A percentile compares a stretch with the other conserved stretches of the same genome.
Evolutionary conservation across 2,797 vertebrate genomes (phyloP).

Genomic region (Heteromormyrus szaboi): DNA sequence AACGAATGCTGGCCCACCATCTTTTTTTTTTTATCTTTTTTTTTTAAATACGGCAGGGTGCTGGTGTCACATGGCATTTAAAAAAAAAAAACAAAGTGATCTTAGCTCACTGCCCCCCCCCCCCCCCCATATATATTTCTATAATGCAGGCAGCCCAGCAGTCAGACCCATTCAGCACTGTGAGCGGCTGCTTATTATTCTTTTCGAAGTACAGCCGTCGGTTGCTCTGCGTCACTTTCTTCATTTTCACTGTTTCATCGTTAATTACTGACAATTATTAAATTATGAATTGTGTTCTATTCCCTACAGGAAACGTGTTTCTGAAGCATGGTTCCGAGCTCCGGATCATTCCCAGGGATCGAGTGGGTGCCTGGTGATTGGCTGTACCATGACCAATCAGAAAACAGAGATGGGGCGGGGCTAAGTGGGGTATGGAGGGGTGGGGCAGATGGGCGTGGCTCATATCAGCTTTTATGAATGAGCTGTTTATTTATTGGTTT

Average conservation of each 20-base stretch:
- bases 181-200: neutral
- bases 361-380: constrained; percentile 71
- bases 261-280: neutral
- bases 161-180: neutral
- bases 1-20: neutral
- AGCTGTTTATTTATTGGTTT: constrained; percentile 44
- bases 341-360: constrained; percentile 91
- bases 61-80: neutral
- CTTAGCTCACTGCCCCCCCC: neutral
- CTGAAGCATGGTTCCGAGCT: constrained; percentile 95
- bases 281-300: constrained; percentile 20
- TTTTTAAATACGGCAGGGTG: neutral
- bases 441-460: neutral
- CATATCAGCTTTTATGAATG: neutral
- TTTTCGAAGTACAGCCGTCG: neutral
- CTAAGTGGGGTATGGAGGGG: neutral
- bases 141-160: neutral
- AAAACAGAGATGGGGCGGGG: neutral
- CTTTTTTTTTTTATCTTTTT: neutral
- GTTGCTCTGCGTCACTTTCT: neutral
- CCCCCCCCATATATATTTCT: neutral
- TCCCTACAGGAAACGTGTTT: constrained; percentile 85
- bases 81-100: neutral
- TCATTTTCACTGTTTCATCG: neutral
- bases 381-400: constrained; percentile 17